Base-by-base conservation (phyloP, 1,140 invertebrate genomes). In the Drosophila repletoides region DNA sequence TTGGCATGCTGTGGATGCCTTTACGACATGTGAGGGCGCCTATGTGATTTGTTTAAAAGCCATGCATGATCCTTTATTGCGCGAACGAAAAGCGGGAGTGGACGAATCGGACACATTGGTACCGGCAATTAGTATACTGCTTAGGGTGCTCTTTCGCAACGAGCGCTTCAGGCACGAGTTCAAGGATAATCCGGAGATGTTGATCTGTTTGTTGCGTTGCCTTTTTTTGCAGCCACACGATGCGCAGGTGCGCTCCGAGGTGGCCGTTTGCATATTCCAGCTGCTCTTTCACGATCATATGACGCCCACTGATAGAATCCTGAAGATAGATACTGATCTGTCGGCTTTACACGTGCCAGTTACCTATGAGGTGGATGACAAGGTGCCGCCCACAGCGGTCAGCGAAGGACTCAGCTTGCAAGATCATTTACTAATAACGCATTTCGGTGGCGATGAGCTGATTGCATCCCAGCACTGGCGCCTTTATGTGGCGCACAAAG, bases 91-190 rank as follows among this genome's bases (percentile, higher is more conserved):
- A 5, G 26, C 9, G 2, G 5, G 3, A 3, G 2, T 5, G 1
- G 73, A 86, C 29, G 73, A 74, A 2, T 19, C 55, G 0, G 79
- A 89, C 0, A 38, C 49, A 5, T 34, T 81, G 5, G 24, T 71
- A 15, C 88, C 89, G 2, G 65, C 67, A 1, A 48, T 90, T 1
- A 70, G 84, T 24, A 76, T 90, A 5, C 3, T 90, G 0, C 34
- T 76, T 12, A 72, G 72, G 14, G 12, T 89, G 6, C 56, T 86
- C 5, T 56, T 86, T 2, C 36, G 70, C 5, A 64, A 55, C 38
- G 28, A 59, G 0, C 12, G 7, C 0, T 69, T 76, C 28, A 73
- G 80, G 0, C 5, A 40, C 1, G 34, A 81, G 36, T 14, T 88
- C 6, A 55, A 53, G 1, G 26, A 65, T 1, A 71, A 63, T 0